These are phyloP conservation scores for Drosophila mayaguana DNA, from an alignment of 2,888 invertebrate genomes.

Conservation along the genomic window DNA sequence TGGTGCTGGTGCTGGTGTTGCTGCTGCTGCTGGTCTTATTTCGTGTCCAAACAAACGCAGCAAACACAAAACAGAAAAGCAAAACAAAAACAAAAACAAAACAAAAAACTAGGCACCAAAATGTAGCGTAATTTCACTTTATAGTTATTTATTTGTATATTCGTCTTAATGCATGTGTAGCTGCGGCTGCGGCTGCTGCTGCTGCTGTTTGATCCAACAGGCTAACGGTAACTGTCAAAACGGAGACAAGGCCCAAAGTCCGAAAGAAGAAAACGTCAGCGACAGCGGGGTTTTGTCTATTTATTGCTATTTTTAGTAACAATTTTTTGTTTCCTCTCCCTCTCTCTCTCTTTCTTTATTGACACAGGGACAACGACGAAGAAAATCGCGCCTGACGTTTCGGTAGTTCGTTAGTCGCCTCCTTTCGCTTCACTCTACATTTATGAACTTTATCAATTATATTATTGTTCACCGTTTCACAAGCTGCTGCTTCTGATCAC, in stretches of 20 bases:
- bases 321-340: constrained; percentile 37
- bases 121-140: constrained; percentile 20
- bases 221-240: constrained; percentile 34
- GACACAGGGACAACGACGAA: constrained; percentile 32
- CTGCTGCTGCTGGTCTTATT: constrained; percentile 14
- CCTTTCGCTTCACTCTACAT: constrained; percentile 14
- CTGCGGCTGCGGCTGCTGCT: constrained; percentile 7
- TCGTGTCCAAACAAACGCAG: constrained; percentile 14
- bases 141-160: constrained; percentile 14
- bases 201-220: constrained; percentile 28
- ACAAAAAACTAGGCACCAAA: constrained; percentile 2
- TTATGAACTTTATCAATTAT: constrained; percentile 45
- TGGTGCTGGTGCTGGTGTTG: constrained; percentile 30
- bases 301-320: constrained; percentile 79
- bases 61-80: constrained; percentile 16
- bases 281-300: constrained; percentile 44
- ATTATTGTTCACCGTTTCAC: constrained; percentile 42
- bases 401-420: constrained; percentile 10
- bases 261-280: constrained; percentile 55
- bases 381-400: constrained; percentile 24
- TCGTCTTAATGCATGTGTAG: constrained; percentile 11
- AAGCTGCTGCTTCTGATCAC: background rate
- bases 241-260: constrained; percentile 44
- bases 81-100: constrained; percentile 13
- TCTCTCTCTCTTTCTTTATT: constrained; percentile 12